Percentiles rank a stretch among this genome's conserved stretches.
These are phyloP conservation scores for Eucriotettix oculatus DNA, from an alignment of 2,888 invertebrate species.

Conservation along the genomic window DNA sequence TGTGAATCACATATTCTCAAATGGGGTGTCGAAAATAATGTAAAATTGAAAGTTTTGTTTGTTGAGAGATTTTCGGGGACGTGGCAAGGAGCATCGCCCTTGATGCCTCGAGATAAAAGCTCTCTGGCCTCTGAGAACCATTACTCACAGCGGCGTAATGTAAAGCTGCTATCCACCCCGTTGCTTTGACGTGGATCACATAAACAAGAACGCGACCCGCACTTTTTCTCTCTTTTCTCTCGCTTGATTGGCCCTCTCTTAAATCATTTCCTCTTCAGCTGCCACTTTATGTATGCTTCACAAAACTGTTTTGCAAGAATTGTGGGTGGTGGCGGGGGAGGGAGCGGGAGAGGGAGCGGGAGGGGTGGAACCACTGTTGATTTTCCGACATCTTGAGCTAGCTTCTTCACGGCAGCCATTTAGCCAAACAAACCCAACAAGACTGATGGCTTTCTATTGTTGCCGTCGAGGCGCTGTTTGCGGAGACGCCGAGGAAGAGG, in stretches of 20 bases:
- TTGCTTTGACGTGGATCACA: no score
- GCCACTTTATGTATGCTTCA: conserved; percentile 3
- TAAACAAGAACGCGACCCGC: no score
- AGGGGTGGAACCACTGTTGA: conserved; percentile 2
- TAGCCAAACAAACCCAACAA: conserved; percentile 6
- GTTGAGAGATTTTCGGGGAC: no score
- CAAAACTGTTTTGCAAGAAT: conserved; percentile 3
- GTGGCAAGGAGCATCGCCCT: no score
- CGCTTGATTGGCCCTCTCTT: neutral
- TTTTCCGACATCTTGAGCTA: conserved; percentile 7
- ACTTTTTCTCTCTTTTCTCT: neutral
- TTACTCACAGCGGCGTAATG: no score
- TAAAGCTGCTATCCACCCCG: no score
- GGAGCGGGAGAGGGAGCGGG: neutral
- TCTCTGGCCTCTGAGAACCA: no score
- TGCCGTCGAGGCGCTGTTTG: conserved; percentile 4
- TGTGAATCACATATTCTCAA: no score
- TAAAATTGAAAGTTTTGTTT: no score
- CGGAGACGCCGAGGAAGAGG: conserved; percentile 1
- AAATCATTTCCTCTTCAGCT: neutral
- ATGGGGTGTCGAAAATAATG: no score
- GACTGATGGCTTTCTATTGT: conserved; percentile 7
- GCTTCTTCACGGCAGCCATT: conserved; percentile 3
- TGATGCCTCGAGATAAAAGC: no score
- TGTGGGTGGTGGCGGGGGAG: neutral